Evolutionary conservation across 2,888 invertebrate genomes (phyloP).

Genomic region (Thymelicus acteon): DNA sequence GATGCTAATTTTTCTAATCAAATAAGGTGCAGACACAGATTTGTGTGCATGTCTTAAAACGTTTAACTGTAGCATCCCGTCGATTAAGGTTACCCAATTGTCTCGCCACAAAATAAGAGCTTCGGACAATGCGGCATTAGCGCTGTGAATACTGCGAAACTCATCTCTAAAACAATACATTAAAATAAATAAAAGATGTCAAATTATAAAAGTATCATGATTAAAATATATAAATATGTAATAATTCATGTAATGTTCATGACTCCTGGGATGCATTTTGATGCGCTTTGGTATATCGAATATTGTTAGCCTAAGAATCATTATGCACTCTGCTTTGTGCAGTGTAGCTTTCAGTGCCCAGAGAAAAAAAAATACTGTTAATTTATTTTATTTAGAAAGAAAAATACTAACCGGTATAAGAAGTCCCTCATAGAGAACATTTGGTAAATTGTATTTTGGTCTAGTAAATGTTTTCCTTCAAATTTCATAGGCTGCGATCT

Average conservation of each 20-base stretch:
- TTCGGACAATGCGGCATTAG: slow-evolving; percentile 52
- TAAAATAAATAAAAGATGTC: too few species aligned
- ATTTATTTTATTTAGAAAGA: not conserved
- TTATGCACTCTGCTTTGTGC: too few species aligned
- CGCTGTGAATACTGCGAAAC: slow-evolving; percentile 55
- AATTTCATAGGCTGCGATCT: slow-evolving; percentile 43
- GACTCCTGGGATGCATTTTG: too few species aligned
- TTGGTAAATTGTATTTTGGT: slow-evolving; percentile 49
- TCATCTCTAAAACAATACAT: slow-evolving; percentile 50
- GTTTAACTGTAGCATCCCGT: slow-evolving; percentile 91
- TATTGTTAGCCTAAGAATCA: too few species aligned
- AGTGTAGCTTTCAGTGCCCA: too few species aligned
- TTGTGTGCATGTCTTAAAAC: slow-evolving; percentile 85
- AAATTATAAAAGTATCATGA: too few species aligned
- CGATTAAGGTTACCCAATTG: slow-evolving; percentile 93
- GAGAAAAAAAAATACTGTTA: not conserved
- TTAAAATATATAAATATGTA: too few species aligned
- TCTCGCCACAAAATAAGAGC: slow-evolving; percentile 85
- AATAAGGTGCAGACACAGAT: slow-evolving; percentile 86
- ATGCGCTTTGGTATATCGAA: too few species aligned
- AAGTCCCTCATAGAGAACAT: slow-evolving; percentile 53
- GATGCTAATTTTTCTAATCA: slow-evolving; percentile 54
- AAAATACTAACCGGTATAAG: slow-evolving; percentile 52
- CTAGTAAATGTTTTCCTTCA: slow-evolving; percentile 43
- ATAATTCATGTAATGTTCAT: too few species aligned